Conservation (phyloP, 64 coral and sea anemone genomes). For the Actinia equina region DNA sequence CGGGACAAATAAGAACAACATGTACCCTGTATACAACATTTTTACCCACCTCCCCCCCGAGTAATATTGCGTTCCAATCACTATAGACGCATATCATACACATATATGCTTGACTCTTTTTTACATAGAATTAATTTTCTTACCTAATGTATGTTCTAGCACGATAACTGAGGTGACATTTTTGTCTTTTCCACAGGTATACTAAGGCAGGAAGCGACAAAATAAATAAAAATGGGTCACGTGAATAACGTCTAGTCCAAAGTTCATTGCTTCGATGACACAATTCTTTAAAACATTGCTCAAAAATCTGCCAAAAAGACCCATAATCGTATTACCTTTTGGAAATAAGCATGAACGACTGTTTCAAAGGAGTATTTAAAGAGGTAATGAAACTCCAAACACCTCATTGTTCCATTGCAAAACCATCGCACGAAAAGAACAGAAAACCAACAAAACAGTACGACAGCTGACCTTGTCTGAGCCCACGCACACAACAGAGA, state of each 20-base stretch:
- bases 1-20: no score
- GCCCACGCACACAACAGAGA: no score
- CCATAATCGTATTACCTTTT: conserved; percentile 43
- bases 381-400: conserved; percentile 71
- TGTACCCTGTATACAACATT: no score
- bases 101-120: no score
- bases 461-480: no score
- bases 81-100: no score
- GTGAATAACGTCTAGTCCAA: background rate
- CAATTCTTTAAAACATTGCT: background rate
- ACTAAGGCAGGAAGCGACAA: conserved; percentile 30
- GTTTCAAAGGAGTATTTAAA: conserved; percentile 91
- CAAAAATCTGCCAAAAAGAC: background rate
- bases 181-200: conserved; percentile 61
- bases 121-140: background rate
- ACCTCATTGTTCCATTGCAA: conserved; percentile 6
- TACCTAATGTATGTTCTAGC: conserved; percentile 74
- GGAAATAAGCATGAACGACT: conserved; percentile 76
- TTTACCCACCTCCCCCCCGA: no score
- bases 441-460: background rate
- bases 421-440: background rate
- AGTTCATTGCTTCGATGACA: background rate
- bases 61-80: no score
- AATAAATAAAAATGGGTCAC: background rate
- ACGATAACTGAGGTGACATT: conserved; percentile 80